A percentile compares a stretch with the other conserved stretches of the same genome.
Evolutionary conservation across 2,797 vertebrate genomes (phyloP).

Genomic region (Falco biarmicus): DNA sequence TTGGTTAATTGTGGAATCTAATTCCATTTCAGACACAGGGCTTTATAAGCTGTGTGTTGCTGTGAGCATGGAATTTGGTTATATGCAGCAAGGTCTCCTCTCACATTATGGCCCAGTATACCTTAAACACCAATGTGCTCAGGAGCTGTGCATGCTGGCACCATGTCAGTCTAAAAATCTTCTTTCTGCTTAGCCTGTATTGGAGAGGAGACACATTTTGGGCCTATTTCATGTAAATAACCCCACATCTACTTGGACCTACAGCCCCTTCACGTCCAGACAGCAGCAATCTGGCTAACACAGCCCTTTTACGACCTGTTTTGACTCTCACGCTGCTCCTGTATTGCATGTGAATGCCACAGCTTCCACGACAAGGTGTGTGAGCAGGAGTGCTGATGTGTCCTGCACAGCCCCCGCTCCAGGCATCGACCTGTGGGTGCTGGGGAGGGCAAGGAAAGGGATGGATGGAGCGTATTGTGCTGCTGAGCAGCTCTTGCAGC

Average conservation of each 20-base stretch:
- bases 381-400: not conserved
- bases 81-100: fast-evolving
- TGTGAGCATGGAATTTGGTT: fast-evolving
- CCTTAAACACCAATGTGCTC: too few relatives aligned
- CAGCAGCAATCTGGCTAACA: not conserved
- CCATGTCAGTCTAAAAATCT: fast-evolving
- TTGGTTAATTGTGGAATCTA: not conserved
- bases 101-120: too few relatives aligned
- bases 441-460: not conserved
- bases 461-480: not conserved
- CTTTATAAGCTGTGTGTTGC: not conserved
- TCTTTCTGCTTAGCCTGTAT: fast-evolving
- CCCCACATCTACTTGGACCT: not conserved
- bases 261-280: not conserved
- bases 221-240: not conserved
- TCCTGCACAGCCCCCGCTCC: not conserved
- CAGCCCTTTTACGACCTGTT: not conserved
- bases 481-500: not conserved
- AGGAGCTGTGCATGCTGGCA: fast-evolving
- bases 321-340: not conserved
- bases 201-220: not conserved
- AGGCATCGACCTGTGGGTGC: fast-evolving
- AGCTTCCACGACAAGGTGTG: fast-evolving
- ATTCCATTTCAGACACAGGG: too few relatives aligned
- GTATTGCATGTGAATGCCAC: not conserved